Evolutionary conservation across 2,797 vertebrate genomes (phyloP).

Genomic region (Falco concolor): DNA sequence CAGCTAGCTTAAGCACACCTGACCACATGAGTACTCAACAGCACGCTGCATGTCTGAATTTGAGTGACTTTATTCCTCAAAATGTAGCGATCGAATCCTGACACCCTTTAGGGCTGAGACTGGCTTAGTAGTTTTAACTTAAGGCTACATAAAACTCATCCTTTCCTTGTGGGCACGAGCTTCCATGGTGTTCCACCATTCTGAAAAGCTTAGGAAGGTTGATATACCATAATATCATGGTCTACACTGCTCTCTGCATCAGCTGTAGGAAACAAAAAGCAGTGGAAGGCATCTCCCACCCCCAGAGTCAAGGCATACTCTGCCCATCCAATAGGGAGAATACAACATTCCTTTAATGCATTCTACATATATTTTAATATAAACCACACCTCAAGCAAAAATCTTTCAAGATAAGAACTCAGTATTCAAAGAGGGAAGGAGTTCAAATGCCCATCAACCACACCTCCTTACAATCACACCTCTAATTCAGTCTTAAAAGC

Average conservation of each 20-base stretch:
- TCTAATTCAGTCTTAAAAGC: neutral
- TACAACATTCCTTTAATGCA: neutral
- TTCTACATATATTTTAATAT: neutral
- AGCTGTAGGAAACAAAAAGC: neutral
- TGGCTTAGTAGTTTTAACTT: neutral
- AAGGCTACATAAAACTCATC: neutral
- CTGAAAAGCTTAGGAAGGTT: neutral
- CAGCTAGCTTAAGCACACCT: neutral
- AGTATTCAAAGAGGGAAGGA: neutral
- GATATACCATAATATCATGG: neutral
- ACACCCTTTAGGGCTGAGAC: neutral
- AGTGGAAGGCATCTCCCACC: neutral
- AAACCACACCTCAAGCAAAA: conserved; percentile 67
- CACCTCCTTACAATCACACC: neutral
- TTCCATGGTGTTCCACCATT: neutral
- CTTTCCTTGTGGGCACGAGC: neutral
- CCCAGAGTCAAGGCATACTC: neutral
- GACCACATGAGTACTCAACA: neutral
- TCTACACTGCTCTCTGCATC: neutral
- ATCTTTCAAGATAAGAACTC: conserved; percentile 24
- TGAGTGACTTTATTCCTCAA: neutral
- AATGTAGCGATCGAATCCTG: neutral
- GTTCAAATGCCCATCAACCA: neutral
- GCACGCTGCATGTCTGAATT: neutral
- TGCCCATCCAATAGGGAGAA: neutral